These are phyloP conservation scores for Thalassophryne amazonica DNA, from an alignment of 2,797 vertebrate species.

Conservation along the genomic window DNA sequence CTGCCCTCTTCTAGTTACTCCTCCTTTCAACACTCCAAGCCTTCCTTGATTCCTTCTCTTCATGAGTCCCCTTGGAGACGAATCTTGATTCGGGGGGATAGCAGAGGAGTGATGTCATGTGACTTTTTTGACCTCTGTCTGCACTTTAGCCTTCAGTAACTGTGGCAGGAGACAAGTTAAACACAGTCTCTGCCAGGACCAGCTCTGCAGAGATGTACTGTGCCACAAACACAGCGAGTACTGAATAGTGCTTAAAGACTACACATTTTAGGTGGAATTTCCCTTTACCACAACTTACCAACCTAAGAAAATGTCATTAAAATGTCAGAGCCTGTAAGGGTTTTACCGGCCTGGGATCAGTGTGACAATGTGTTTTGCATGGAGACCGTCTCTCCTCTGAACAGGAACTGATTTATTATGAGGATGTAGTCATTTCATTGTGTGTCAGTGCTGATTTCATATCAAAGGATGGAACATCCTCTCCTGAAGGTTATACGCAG, in stretches of 20 bases:
- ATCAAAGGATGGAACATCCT: background rate
- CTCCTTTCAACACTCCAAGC: conserved; percentile 34
- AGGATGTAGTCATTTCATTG: background rate
- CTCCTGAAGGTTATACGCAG: conserved; percentile 2
- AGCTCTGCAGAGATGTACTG: background rate
- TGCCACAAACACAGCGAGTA: conserved; percentile 1
- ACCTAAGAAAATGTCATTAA: conserved; percentile 3
- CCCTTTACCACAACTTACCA: conserved; percentile 25
- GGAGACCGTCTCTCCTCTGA: background rate
- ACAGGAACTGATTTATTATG: background rate
- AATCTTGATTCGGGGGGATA: background rate
- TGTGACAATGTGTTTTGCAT: background rate
- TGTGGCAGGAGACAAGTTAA: conserved; percentile 9
- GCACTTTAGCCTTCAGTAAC: conserved; percentile 40
- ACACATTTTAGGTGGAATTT: conserved; percentile 22
- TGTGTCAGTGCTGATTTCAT: conserved; percentile 4
- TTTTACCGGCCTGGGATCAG: conserved; percentile 8
- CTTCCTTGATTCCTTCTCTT: conserved; percentile 47
- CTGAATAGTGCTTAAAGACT: conserved; percentile 11
- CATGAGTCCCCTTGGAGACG: background rate
- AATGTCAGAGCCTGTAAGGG: background rate
- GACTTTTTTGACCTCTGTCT: conserved; percentile 45
- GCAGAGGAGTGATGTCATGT: conserved; percentile 46
- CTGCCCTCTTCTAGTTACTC: conserved; percentile 33
- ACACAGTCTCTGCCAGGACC: background rate